Evolutionary conservation across 2,113 vertebrate species (phyloP), one percentile per base, ranked within the genome.

Genomic region (Eulacestoma nigropectus): DNA sequence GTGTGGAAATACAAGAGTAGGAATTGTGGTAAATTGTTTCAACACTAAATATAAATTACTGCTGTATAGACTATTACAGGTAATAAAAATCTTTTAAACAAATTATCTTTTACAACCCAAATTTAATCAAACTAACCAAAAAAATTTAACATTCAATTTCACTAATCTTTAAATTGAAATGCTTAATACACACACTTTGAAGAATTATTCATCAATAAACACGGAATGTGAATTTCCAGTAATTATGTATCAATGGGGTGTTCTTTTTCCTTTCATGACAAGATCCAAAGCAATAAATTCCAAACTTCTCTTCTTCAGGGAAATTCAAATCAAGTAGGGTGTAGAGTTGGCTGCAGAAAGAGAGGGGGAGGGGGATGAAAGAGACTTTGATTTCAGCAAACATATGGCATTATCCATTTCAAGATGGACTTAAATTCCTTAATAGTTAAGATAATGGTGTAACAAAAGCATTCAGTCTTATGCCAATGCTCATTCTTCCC

Each of bases 51-150:
- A 69, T 63, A 85, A 91, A 35, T 55, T 87, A 90, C 55, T 77
- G n/a, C 15, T 88, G 35, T 50, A 90, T 76, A 94, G 96, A 89
- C 73, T 96, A 79, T 69, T 95, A 95, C 30, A 96, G 44, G 50
- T 95, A 95, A 49, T 77, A 90, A 78, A 97, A 97, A 96, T 94
- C 37, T 93, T 90, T 93, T 93, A 87, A 96, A 96, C 80, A 68
- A 95, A 94, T 95, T 91, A 78, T 72, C 32, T 95, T 91, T 85
- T 91, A 82, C 97, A 97, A 82, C 64, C 41, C 83, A 78, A 94
- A 94, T 78, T 96, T 72, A 87, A 97, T 89, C 91, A 97, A 98
- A 82, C 94, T 96, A 97, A 96, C 74, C 37, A 76, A 91, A 95
- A 92, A 49, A 89, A 79, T 93, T 87, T 68, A 95, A 96, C 82